Percentiles rank a stretch among this genome's conserved stretches.
phyloP scores from a whole-genome alignment of 64 coral and sea anemone genomes.

The Actinia equina region DNA sequence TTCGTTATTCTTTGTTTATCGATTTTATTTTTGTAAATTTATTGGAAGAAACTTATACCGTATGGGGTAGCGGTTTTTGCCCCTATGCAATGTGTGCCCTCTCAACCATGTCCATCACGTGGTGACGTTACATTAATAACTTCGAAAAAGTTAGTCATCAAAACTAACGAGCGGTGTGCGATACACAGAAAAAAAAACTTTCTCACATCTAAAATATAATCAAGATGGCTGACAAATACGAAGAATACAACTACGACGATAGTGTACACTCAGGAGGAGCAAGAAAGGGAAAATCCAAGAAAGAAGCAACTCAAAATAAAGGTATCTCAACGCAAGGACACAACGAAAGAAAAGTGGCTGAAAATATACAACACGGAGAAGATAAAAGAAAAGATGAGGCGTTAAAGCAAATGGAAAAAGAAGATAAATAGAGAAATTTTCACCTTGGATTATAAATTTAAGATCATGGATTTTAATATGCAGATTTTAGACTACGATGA shows the following conservation, averaged over 20 bases:
- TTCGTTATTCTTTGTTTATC: no score
- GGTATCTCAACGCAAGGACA: constrained; percentile 54
- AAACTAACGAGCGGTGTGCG: not conserved
- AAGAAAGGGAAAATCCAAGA: constrained; percentile 88
- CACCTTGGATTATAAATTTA: not conserved
- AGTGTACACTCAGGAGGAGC: constrained; percentile 75
- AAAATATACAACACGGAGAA: constrained; percentile 91
- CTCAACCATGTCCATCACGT: not conserved
- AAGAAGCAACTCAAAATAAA: constrained; percentile 89
- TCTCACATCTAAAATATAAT: not conserved
- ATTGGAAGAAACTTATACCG: not conserved
- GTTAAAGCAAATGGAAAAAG: constrained; percentile 12
- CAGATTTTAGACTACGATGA: not conserved
- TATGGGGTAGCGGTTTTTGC: not conserved
- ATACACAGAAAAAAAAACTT: not conserved
- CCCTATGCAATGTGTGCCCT: not conserved
- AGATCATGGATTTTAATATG: not conserved
- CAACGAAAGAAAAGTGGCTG: constrained; percentile 69
- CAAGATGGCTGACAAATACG: constrained; percentile 65
- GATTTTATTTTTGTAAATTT: no score
- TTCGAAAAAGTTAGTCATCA: no score
- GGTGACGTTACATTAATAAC: not conserved
- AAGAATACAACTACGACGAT: constrained; percentile 93
- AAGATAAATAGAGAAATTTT: not conserved
- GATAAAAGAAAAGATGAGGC: constrained; percentile 92